Evolutionary conservation across 2,797 vertebrate species (phyloP).

Genomic region (Sebastes jordani): DNA sequence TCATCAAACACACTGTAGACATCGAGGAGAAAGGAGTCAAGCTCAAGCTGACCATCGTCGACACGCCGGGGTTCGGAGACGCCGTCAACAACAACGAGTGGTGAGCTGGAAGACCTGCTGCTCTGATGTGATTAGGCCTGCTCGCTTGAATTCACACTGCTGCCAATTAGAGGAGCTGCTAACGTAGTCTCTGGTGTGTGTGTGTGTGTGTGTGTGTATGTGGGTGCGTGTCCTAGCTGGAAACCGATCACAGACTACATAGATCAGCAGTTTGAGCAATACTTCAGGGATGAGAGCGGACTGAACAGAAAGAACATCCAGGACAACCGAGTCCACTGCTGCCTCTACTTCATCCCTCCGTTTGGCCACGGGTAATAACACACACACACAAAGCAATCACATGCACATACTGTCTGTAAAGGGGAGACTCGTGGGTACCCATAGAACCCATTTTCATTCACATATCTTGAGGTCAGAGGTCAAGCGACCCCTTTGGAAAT

Average conservation of each 20-base stretch:
- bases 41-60: conserved; percentile 96
- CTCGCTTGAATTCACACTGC: neutral
- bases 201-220: conserved; percentile 52
- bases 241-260: conserved; percentile 98
- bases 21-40: conserved; percentile 99
- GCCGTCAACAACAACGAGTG: conserved; percentile 98
- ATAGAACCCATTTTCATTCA: too few relatives aligned
- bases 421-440: too few relatives aligned
- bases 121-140: neutral
- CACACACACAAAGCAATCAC: too few relatives aligned
- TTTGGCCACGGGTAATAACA: conserved; percentile 92
- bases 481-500: too few relatives aligned
- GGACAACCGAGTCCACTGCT: conserved; percentile 98
- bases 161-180: neutral
- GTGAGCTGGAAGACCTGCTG: conserved; percentile 77
- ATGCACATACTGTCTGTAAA: neutral
- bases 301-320: conserved; percentile 98
- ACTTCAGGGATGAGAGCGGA: conserved; percentile 97
- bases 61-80: conserved; percentile 98
- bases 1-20: conserved; percentile 97
- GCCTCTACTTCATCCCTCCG: conserved; percentile 97
- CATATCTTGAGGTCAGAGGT: too few relatives aligned
- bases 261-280: conserved; percentile 98
- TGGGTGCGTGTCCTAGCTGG: conserved; percentile 83
- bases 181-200: neutral